A percentile compares a stretch with the other conserved stretches of the same genome.
Conservation (phyloP, 2,888 invertebrate genomes). For the Sclerodermus sp. region DNA sequence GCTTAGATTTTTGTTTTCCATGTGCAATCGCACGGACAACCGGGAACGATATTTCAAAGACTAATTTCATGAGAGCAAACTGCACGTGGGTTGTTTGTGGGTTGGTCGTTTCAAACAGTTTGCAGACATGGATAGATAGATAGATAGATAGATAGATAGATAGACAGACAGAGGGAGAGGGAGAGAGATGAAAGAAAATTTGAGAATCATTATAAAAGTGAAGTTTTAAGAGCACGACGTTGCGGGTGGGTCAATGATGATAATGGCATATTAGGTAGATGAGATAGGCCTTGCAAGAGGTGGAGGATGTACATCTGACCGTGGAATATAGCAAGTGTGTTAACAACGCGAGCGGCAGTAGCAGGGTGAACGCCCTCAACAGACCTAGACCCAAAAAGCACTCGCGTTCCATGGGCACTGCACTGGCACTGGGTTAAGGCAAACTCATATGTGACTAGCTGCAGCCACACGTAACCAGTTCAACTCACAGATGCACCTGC, state of each 20-base stretch:
- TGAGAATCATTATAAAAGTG: too few species aligned
- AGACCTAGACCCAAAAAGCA: constrained; percentile 56
- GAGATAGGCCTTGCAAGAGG: too few species aligned
- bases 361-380: constrained; percentile 50
- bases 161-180: too few species aligned
- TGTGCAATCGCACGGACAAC: not conserved
- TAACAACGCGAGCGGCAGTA: constrained; percentile 34
- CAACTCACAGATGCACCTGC: too few species aligned
- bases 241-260: too few species aligned
- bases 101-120: too few species aligned
- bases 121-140: not conserved
- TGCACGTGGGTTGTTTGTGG: too few species aligned
- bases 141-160: too few species aligned
- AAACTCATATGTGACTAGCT: constrained; percentile 35
- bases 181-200: too few species aligned
- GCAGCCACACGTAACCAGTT: constrained; percentile 19
- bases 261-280: too few species aligned
- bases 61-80: not conserved
- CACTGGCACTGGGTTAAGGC: constrained; percentile 52
- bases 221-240: too few species aligned
- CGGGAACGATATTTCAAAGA: not conserved
- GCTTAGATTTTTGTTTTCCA: constrained; percentile 8
- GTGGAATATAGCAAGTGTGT: constrained; percentile 45
- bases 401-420: constrained; percentile 38
- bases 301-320: not conserved